Conservation (phyloP, 2,113 vertebrate genomes). For the Tenrec ecaudatus region DNA sequence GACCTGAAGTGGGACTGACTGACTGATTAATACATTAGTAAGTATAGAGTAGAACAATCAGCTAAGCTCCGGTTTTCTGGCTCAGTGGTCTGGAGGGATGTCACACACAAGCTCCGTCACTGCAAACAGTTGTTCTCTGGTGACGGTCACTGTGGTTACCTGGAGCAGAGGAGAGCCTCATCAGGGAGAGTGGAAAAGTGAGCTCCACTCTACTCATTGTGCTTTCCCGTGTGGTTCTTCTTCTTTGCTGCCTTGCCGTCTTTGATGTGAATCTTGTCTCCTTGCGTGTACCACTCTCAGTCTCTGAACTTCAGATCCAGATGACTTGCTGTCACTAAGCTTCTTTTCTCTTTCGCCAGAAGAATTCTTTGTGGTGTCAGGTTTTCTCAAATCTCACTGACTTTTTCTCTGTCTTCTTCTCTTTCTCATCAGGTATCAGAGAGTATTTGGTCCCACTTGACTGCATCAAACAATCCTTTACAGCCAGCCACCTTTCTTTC, state of each 20-base stretch:
- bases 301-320: conserved; percentile 82
- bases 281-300: conserved; percentile 78
- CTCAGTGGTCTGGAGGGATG: conserved; percentile 57
- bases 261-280: conserved; percentile 78
- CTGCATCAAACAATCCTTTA: too few species aligned
- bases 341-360: conserved; percentile 90
- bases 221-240: conserved; percentile 91
- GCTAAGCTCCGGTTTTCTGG: conserved; percentile 48
- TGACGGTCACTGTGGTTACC: conserved; percentile 20
- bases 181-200: neutral
- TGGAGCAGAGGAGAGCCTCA: neutral
- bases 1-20: conserved; percentile 58
- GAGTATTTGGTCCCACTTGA: too few species aligned
- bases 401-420: too few species aligned
- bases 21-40: neutral
- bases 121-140: conserved; percentile 52
- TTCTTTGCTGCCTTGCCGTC: conserved; percentile 86
- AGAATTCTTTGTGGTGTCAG: too few species aligned
- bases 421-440: too few species aligned
- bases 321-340: conserved; percentile 83
- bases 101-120: conserved; percentile 56
- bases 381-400: too few species aligned
- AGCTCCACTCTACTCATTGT: conserved; percentile 72
- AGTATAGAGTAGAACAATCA: conserved; percentile 70
- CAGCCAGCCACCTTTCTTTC: too few species aligned